These are phyloP conservation scores for Myathropa florea DNA, from an alignment of 2,888 invertebrate genomes.

Conservation along the genomic window DNA sequence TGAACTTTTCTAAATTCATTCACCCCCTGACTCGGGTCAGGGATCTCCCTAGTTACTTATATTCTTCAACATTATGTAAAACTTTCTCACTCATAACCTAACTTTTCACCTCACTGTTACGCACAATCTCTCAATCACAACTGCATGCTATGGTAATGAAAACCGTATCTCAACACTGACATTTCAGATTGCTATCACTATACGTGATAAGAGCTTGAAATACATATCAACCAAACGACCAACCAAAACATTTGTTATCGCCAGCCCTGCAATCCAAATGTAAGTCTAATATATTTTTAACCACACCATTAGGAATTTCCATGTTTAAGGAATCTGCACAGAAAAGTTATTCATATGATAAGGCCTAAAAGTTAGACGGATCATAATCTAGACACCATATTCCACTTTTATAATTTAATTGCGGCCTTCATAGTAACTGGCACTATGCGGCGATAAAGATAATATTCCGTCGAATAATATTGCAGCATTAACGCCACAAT, in stretches of 20 bases:
- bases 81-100: too few relatives aligned
- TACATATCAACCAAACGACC: neutral
- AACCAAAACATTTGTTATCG: neutral
- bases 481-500: neutral
- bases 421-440: neutral
- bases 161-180: neutral
- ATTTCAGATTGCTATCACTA: neutral
- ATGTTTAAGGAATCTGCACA: neutral
- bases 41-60: too few relatives aligned
- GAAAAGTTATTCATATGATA: neutral
- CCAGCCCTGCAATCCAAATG: neutral
- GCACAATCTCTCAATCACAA: neutral
- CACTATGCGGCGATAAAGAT: neutral
- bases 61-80: too few relatives aligned
- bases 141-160: neutral
- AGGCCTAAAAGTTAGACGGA: neutral
- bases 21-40: too few relatives aligned
- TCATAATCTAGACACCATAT: neutral
- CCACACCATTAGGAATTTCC: neutral
- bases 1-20: too few relatives aligned
- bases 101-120: neutral
- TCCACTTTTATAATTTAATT: constrained; percentile 12
- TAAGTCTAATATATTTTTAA: neutral
- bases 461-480: neutral
- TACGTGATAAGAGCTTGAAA: neutral